Evolutionary conservation across 2,113 vertebrate genomes (phyloP).

Genomic region (Notarius quadriscutis): DNA sequence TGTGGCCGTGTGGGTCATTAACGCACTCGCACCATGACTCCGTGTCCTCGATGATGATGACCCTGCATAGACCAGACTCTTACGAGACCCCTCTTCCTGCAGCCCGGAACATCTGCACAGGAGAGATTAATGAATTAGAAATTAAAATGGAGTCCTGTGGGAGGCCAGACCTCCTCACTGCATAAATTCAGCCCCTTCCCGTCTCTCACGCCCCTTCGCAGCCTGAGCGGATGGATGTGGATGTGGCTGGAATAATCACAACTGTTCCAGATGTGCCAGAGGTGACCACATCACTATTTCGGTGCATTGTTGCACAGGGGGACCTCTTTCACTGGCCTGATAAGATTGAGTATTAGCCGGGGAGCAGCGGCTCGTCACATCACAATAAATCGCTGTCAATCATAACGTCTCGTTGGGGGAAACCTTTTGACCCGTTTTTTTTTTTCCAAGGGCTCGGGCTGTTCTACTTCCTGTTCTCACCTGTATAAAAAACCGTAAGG

Average conservation of each 20-base stretch:
- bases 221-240: slow-evolving; percentile 4
- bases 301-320: slow-evolving; percentile 12
- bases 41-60: background rate
- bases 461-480: slow-evolving; percentile 9
- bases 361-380: slow-evolving; percentile 35
- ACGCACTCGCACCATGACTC: background rate
- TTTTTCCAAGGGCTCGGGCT: slow-evolving; percentile 9
- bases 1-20: background rate
- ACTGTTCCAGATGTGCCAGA: slow-evolving; percentile 41
- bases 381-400: slow-evolving; percentile 54
- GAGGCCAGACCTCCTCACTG: slow-evolving; percentile 32
- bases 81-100: slow-evolving; percentile 4
- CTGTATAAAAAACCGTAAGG: background rate
- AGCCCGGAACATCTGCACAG: slow-evolving; percentile 22
- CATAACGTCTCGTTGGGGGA: slow-evolving; percentile 35
- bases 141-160: slow-evolving; percentile 53
- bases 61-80: background rate
- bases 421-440: slow-evolving; percentile 40
- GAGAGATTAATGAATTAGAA: slow-evolving; percentile 58
- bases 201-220: background rate
- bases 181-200: slow-evolving; percentile 17
- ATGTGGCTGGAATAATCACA: slow-evolving; percentile 39
- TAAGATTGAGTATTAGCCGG: slow-evolving; percentile 43
- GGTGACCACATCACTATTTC: slow-evolving; percentile 36
- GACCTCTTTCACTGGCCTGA: slow-evolving; percentile 42